Evolutionary conservation across 2,113 vertebrate species (phyloP), one percentile per base, ranked within the genome.

Genomic region (Oostethus manadensis): DNA sequence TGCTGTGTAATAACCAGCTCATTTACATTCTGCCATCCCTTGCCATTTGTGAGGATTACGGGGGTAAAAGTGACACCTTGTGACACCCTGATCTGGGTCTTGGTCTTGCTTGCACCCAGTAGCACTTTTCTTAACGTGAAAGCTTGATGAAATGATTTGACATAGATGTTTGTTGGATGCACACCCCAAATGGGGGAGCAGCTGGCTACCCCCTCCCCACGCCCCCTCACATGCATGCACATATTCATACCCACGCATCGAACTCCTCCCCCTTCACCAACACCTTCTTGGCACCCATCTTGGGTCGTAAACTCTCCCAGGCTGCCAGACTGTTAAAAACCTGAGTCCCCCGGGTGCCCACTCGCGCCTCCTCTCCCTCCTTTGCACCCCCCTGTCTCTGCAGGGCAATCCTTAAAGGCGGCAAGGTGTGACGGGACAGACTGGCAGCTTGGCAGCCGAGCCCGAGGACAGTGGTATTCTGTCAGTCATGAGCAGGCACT

Each of bases 391-490:
- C 91, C 88, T 88, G 87, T 94, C 93, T 96, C 96, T 97, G 94
- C 93, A 97, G 96, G 96, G 94, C 94, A 97, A 99, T 99, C 94
- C 98, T 98, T 96, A 97, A 98, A 98, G 87, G 94, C 96, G 98
- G 93, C 92, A 97, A 98, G 95, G 97, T 98, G 97, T 99, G 96
- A 98, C 95, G 93, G 91, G 91, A 87, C 96, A 96, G 94, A 96
- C 93, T 98, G 96, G 94, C 94, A 96, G 94, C 91, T 95, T 96
- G 95, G 94, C 94, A 97, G 91, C 90, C 80, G 79, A 89, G 93
- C 93, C 94, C 88, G 89, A 93, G 92, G 96, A 97, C 92, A 97
- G 91, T 92, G 89, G 84, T 88, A 89, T 92, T 93, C 94, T 87
- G 90, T 94, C 90, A 91, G 92, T 90, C 92, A 89, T 93, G 91